Evolutionary conservation across 1,140 invertebrate species (phyloP), one percentile per base, ranked within the genome.

Genomic region (Plectus sambesii): DNA sequence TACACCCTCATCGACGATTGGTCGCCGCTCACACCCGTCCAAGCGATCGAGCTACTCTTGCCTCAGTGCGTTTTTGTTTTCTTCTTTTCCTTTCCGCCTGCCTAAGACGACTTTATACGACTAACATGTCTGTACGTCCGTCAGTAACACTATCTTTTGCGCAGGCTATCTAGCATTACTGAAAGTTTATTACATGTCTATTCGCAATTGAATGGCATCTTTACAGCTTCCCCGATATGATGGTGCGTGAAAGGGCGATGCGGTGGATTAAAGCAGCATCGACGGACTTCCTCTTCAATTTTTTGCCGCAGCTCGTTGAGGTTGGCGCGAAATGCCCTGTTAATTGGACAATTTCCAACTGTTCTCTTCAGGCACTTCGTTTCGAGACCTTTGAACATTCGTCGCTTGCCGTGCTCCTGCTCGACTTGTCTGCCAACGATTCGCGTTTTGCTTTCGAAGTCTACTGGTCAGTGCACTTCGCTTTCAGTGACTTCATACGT

Each of bases 331-430:
- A 23, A 40, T 5, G 12, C 30, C 5, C 51, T 15, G 54, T 42
- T 12, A 36, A 12, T 53, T 54, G 47, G 17, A 17, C 30, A 12
- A 12, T 33, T 17, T 12, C 30, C 12, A 12, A 17, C 12, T 12
- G 17, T 12, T 33, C 17, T 17, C 35, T 48, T 42, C 51, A 72
- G 65, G 87, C 87, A 0, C 72, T 96, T 20, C 86, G 90, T 53
- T 87, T 87, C 68, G 90, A 96, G 70, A 85, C 84, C 0, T 90
- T 87, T 61, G 85, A 93, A 64, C 80, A 82, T 37, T 90, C 85
- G 26, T 78, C 84, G 0, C 72, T 93, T 29, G 81, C 85, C 1
- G 75, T 77, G 59, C 81, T 94, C 60, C 72, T 96, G 27, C 71
- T 96, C 5, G 80, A 86, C 58, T 78, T 85, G 56, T 80, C 87